Evolutionary conservation across 2,113 vertebrate genomes (phyloP).

Genomic region (Argyrosomus japonicus): DNA sequence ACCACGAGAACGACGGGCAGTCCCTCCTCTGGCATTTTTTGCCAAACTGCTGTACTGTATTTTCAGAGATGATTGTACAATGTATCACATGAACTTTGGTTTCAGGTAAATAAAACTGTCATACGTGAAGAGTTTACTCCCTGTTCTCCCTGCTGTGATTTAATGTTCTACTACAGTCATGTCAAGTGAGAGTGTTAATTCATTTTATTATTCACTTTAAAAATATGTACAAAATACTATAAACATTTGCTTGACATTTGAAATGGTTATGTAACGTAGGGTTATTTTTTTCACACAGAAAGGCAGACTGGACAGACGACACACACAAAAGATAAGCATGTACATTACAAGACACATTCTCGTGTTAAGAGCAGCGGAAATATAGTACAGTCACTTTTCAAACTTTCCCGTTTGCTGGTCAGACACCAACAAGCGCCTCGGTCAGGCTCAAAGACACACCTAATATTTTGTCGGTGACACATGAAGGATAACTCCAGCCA

Average conservation of each 20-base stretch:
- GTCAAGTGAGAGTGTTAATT: slow-evolving; percentile 24
- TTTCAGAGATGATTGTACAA: slow-evolving; percentile 88
- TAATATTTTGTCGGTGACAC: neutral
- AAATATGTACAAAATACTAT: slow-evolving; percentile 81
- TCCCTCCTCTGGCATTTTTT: slow-evolving; percentile 84
- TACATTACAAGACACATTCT: slow-evolving; percentile 38
- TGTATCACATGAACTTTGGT: slow-evolving; percentile 90
- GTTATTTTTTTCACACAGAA: slow-evolving; percentile 28
- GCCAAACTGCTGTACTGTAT: slow-evolving; percentile 89
- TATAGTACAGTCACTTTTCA: slow-evolving; percentile 18
- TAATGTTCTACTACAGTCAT: neutral
- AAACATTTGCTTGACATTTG: slow-evolving; percentile 54
- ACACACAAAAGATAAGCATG: slow-evolving; percentile 23
- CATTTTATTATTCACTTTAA: slow-evolving; percentile 72
- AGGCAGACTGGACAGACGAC: slow-evolving; percentile 33
- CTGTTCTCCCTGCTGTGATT: slow-evolving; percentile 10
- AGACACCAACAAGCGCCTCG: neutral
- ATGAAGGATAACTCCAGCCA: neutral
- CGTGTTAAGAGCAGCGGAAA: slow-evolving; percentile 33
- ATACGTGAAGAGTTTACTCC: slow-evolving; percentile 77
- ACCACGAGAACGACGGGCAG: slow-evolving; percentile 71
- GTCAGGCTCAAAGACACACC: neutral
- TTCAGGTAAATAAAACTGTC: slow-evolving; percentile 95
- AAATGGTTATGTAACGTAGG: slow-evolving; percentile 44
- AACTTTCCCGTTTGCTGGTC: slow-evolving; percentile 3